Evolutionary conservation across 2,113 vertebrate species (phyloP).

Genomic region (Okapia johnstoni): DNA sequence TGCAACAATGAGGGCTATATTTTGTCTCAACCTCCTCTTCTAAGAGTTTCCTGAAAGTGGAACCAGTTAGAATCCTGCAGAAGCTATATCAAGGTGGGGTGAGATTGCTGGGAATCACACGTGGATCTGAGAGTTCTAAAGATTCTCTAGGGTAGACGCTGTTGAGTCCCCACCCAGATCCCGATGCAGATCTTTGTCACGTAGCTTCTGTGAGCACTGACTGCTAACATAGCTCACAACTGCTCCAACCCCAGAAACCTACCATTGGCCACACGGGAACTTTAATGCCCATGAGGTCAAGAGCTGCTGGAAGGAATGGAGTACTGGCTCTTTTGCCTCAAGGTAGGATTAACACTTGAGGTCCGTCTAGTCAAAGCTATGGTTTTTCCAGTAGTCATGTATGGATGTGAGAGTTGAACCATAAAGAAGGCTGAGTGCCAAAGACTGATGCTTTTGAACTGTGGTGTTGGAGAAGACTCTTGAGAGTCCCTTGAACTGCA

Average conservation of each 20-base stretch:
- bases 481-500: too few relatives aligned
- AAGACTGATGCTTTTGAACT: too few relatives aligned
- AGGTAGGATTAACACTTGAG: too few relatives aligned
- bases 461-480: too few relatives aligned
- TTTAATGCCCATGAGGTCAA: background rate
- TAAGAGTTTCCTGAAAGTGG: background rate
- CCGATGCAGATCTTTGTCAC: too few relatives aligned
- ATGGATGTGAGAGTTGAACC: too few relatives aligned
- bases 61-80: background rate
- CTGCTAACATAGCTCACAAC: background rate
- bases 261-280: background rate
- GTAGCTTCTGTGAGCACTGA: background rate
- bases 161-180: background rate
- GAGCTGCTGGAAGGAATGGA: background rate
- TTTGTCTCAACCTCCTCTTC: background rate
- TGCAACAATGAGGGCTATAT: background rate
- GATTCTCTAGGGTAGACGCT: background rate
- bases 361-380: too few relatives aligned
- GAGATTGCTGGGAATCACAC: background rate
- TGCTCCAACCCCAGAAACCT: too few relatives aligned
- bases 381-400: too few relatives aligned
- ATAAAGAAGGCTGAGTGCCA: too few relatives aligned
- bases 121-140: too few relatives aligned
- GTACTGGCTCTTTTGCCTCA: background rate
- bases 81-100: background rate